Percentiles rank a stretch among this genome's conserved stretches.
Conservation (phyloP, 2,888 invertebrate species). For the Andrena flavipes region DNA sequence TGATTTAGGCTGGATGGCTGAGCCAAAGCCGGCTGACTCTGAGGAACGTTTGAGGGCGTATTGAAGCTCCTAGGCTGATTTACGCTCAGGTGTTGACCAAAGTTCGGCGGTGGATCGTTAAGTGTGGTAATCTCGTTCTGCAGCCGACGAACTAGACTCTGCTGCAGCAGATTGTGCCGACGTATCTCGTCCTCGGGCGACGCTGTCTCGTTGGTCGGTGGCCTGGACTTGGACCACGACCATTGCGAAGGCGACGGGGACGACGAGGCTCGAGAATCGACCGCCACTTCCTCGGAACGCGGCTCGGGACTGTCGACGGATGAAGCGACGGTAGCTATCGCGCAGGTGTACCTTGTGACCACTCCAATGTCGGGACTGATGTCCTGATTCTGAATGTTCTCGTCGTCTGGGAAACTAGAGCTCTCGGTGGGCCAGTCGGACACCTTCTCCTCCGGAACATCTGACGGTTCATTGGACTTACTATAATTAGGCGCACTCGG, state of each 20-base stretch:
- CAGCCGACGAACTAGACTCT: constrained; percentile 72
- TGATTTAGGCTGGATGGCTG: constrained; percentile 8
- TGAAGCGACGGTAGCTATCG: constrained; percentile 80
- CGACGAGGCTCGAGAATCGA: constrained; percentile 41
- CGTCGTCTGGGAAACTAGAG: constrained; percentile 65
- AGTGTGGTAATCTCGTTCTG: constrained; percentile 64
- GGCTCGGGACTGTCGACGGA: constrained; percentile 57
- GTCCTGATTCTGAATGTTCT: constrained; percentile 81
- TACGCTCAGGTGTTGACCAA: constrained; percentile 1
- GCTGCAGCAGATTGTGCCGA: constrained; percentile 81
- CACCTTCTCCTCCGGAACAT: not conserved
- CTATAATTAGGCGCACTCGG: not conserved
- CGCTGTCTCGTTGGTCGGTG: constrained; percentile 36
- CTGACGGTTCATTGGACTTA: not conserved
- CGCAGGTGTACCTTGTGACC: constrained; percentile 81
- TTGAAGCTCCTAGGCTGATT: not conserved
- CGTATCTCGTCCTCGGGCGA: constrained; percentile 76
- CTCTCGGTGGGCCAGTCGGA: constrained; percentile 32
- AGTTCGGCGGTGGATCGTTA: constrained; percentile 33
- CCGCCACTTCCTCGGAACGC: constrained; percentile 43
- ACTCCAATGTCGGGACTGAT: constrained; percentile 80
- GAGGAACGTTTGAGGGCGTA: constrained; percentile 7
- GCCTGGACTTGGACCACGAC: constrained; percentile 44
- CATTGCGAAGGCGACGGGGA: constrained; percentile 57
- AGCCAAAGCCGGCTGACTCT: not conserved